Conservation (phyloP, 2,797 vertebrate genomes). For the Sebastes taczanowskii region DNA sequence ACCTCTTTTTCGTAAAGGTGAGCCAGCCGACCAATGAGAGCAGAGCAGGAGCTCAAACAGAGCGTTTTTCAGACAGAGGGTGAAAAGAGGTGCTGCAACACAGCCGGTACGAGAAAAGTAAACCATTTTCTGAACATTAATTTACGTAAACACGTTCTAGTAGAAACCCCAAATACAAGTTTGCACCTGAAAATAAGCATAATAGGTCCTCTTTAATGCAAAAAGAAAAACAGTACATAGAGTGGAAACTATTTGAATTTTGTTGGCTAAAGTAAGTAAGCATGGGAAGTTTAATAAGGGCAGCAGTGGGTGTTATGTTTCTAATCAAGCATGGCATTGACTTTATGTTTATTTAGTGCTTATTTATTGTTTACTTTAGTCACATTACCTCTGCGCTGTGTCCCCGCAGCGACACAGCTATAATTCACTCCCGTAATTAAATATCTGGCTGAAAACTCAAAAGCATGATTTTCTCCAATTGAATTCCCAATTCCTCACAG, state of each 20-base stretch:
- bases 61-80: too few relatives aligned
- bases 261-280: conserved; percentile 22
- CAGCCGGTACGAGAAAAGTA: too few relatives aligned
- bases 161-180: rapidly evolving
- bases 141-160: too few relatives aligned
- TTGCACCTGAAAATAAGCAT: too few relatives aligned
- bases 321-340: conserved; percentile 60
- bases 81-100: too few relatives aligned
- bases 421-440: conserved; percentile 75
- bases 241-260: conserved; percentile 8
- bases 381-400: conserved; percentile 60
- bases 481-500: conserved; percentile 77
- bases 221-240: neutral
- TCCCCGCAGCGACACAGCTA: conserved; percentile 60
- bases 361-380: conserved; percentile 72
- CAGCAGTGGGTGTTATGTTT: conserved; percentile 46
- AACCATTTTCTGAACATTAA: too few relatives aligned
- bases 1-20: too few relatives aligned
- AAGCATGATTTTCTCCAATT: conserved; percentile 74
- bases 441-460: conserved; percentile 76
- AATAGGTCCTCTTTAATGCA: neutral
- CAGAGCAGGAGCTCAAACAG: too few relatives aligned
- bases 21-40: rapidly evolving
- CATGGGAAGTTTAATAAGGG: conserved; percentile 36
- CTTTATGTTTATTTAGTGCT: conserved; percentile 69